Evolutionary conservation across 30 jellyfish, hydroid and myxozoan species (phyloP), one percentile per base, ranked within the genome.

Genomic region (Hydractinia echinata): DNA sequence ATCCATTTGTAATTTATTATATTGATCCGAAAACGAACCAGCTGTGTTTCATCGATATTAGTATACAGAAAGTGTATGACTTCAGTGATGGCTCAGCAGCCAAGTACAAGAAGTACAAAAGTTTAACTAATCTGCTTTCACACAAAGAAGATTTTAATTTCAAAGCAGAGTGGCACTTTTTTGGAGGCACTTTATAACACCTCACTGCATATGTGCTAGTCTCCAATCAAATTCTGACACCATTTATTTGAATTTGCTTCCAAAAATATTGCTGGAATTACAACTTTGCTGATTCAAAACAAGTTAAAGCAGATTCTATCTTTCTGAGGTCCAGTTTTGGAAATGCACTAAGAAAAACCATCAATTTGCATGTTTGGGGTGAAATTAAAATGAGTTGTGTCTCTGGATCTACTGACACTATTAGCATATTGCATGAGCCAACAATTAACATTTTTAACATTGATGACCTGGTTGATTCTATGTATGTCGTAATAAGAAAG

Each of bases 131-230:
- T 30, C 44, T 30, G 1, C 44, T 30, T 30, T 30, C 44, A 30
- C 44, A 58, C 4, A 1, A 55, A 30, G 44, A 58, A 54, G 84
- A 76, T 8, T 76, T 76, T 76, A 20, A 15, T 58, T 4, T 76
- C 4, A 53, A 76, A 49, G 84, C 4, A n/a, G 84, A 76, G 54
- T 76, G 84, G 84, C 49, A 76, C 79, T 76, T 18, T 55, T 76
- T 76, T 76, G 84, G 76, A 1, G 87, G 87, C 72, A 79, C 87
- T 56, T 10, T 79, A 58, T 61, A 79, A 1, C 30, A 86, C 49
- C 55, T 51, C 15, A 54, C 84, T 49, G 83, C 77, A 19, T 78
- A 76, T 19, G n/a, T n/a, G 82, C 51, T 19, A 76, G 78, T 76
- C 48, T 51, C n/a, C 51, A 76, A 76, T 19, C 84, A 51, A 72